Evolutionary conservation across 92 coral and sea anemone species (phyloP), one percentile per base, ranked within the genome.

Genomic region (Actinostola sp.): DNA sequence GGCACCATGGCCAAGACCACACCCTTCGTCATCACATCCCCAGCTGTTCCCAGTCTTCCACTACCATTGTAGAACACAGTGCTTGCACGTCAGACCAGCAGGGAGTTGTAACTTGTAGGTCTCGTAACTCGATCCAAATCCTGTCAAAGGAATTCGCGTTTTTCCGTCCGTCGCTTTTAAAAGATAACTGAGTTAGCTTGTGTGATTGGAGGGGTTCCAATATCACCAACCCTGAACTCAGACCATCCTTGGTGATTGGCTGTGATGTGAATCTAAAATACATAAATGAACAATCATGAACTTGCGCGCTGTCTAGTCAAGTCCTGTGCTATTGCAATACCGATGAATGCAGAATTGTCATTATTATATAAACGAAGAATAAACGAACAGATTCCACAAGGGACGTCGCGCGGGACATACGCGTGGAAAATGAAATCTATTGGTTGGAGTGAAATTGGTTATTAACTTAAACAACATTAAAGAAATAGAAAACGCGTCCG

Each of bases 31-130:
- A 31, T 86, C 90, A 31, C 90, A 86, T 0, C 84, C 82, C 91
- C 91, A 89, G 63, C 68, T 75, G 77, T 90, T 90, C 0, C 86
- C 96, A 44, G 75, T 80, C 23, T 80, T 84, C 87, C 87, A 90
- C 96, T 92, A 90, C 96, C 96, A 90, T 61, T 90, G 96, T 25
- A 90, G 36, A 28, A 90, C 96, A 55, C 96, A 90, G 78, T 90
- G 96, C 23, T 82, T 81, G 35, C 96, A 90, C 25, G 89, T 66
- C 78, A 90, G 61, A 10, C 89, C 96, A 41, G 3, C 38, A 32
- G 93, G 93, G 19, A 89, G 82, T 46, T 26, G 26, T 17, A 89
- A 77, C 49, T 57, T 58, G 48, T 86, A 82, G 54, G 43, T 34
- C 45, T 63, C 45, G 45, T 39, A 39, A 8, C 48, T 26, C 17